Base-by-base conservation (phyloP, 1,140 invertebrate species). In the Sarcophaga peregrina region DNA sequence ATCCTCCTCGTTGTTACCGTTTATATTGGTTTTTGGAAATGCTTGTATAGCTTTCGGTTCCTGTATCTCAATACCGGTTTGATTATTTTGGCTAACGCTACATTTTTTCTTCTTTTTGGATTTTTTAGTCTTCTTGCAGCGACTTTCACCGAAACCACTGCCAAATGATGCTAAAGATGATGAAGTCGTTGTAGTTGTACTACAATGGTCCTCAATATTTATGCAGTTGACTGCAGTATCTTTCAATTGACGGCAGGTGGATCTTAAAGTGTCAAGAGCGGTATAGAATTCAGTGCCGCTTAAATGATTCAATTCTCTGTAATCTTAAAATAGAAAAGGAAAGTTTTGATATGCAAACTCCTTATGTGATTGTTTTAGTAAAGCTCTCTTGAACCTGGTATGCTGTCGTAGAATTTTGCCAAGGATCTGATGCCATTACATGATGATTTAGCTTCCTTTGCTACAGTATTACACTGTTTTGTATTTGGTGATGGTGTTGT, bases 321-420 rank as follows among this genome's bases (percentile, higher is more conserved):
- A 90, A 83, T 90, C 89, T 90, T 15, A 48, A 48, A 48, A 11
- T 54, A 52, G 37, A 37, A 25, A 68, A 4, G n/a, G 6, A 68
- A 47, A 45, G 48, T 48, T 6, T 11, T 72, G 20, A 83, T 15
- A 62, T 83, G 0, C 48, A 85, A 76, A 84, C 9, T 50, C 52
- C 78, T 37, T 37, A 37, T 37, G 4, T 37, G 25, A n/a, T n/a
- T 50, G 45, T 17, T 48, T 15, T 76, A n/a, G 10, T 46, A 75
- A 17, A 52, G 25, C 25, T 37, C 25, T 37, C 4, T 37, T 37
- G 25, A 78, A 90, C 89, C 87, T 82, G 89, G 89, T 85, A 90
- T 90, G 75, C 89, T 90, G 54, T 90, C 88, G 74, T 90, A 90
- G 82, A 90, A 89, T 75, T 89, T 89, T 50, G 87, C 87, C 62